Conservation (phyloP, 2,797 vertebrate genomes). For the Anisognathus igniventris region DNA sequence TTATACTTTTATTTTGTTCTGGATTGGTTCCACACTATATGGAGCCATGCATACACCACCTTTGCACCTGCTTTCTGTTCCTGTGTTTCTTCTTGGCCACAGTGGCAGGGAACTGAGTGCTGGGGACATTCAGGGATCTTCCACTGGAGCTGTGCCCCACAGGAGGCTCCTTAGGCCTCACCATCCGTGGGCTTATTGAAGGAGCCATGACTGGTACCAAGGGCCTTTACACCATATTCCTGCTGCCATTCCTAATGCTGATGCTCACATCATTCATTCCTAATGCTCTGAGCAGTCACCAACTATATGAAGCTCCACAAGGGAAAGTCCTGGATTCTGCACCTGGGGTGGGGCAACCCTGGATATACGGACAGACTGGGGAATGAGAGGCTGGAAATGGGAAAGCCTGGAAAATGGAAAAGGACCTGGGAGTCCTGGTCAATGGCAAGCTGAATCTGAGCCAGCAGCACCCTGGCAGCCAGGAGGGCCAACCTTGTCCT, state of each 20-base stretch:
- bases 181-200: fast-evolving
- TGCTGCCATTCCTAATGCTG: neutral
- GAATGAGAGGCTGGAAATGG: neutral
- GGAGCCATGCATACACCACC: fast-evolving
- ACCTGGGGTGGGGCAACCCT: neutral
- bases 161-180: neutral
- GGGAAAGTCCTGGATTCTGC: neutral
- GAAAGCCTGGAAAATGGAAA: neutral
- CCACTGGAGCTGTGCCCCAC: fast-evolving
- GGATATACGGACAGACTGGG: fast-evolving
- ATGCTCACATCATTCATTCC: no score
- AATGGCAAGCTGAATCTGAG: fast-evolving
- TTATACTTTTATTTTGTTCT: neutral
- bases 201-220: fast-evolving
- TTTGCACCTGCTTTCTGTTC: fast-evolving
- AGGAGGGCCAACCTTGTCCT: fast-evolving
- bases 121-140: no score
- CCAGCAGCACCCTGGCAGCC: neutral
- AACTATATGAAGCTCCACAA: neutral
- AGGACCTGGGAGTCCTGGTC: fast-evolving
- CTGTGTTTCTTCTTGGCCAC: neutral
- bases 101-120: fast-evolving
- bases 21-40: fast-evolving
- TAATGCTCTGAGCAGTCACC: neutral
- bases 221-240: neutral